Conservation (phyloP, 2,113 vertebrate species). For the Xiphophorus hellerii region DNA sequence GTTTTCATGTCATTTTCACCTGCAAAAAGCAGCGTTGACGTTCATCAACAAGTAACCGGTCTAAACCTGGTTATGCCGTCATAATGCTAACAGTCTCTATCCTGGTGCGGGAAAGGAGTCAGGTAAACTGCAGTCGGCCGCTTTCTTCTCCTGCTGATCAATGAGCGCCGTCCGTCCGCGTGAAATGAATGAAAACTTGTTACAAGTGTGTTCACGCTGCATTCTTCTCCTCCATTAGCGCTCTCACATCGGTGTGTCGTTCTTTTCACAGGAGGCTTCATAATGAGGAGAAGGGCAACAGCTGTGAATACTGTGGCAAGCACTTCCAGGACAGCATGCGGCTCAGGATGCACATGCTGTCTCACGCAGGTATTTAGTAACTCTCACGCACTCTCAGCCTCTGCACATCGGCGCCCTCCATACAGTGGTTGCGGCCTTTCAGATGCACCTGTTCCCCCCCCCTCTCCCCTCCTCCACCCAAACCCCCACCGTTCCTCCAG, state of each 20-base stretch:
- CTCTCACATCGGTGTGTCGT: slow-evolving; percentile 52
- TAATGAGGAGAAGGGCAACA: slow-evolving; percentile 94
- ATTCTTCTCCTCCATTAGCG: slow-evolving; percentile 19
- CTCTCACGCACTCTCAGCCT: slow-evolving; percentile 42
- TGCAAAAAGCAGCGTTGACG: too few relatives aligned
- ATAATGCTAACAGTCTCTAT: not conserved
- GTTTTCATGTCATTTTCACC: too few relatives aligned
- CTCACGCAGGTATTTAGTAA: slow-evolving; percentile 91
- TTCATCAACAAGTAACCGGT: not conserved
- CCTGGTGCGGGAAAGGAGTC: not conserved
- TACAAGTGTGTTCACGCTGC: slow-evolving; percentile 19
- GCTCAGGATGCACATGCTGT: slow-evolving; percentile 98
- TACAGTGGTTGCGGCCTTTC: slow-evolving; percentile 58
- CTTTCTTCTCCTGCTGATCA: not conserved
- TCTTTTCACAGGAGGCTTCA: slow-evolving; percentile 90
- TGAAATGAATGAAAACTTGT: slow-evolving; percentile 27
- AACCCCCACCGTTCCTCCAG: not conserved
- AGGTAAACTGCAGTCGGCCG: not conserved
- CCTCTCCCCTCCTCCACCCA: slow-evolving; percentile 14
- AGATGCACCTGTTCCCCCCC: slow-evolving; percentile 72
- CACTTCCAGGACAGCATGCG: slow-evolving; percentile 98
- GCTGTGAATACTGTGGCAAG: slow-evolving; percentile 97
- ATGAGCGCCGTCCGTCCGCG: not conserved
- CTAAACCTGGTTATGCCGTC: not conserved
- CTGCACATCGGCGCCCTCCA: slow-evolving; percentile 52